These are phyloP conservation scores for Mythimna vitellina DNA, from an alignment of 2,888 invertebrate species.

Conservation along the genomic window DNA sequence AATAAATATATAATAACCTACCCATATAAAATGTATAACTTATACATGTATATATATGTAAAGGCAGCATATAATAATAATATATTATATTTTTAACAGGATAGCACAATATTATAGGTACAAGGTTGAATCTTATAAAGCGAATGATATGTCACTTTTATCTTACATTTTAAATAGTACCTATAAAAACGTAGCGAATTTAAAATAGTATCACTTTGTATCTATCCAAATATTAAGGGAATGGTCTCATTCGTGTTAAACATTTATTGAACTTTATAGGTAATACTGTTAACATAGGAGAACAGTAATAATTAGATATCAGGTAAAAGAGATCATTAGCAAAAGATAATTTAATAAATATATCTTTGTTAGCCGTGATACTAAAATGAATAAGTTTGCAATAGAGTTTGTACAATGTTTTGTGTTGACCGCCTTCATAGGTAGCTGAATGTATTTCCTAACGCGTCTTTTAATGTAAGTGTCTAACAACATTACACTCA, in stretches of 20 bases:
- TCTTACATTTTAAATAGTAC: slow-evolving; percentile 81
- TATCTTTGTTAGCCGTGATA: slow-evolving; percentile 24
- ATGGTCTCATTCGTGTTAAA: slow-evolving; percentile 70
- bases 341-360: slow-evolving; percentile 41
- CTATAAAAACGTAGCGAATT: slow-evolving; percentile 74
- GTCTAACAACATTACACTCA: slow-evolving; percentile 29
- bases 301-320: slow-evolving; percentile 45
- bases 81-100: slow-evolving; percentile 71
- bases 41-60: slow-evolving; percentile 66
- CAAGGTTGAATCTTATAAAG: slow-evolving; percentile 85
- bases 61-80: slow-evolving; percentile 77
- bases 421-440: slow-evolving; percentile 3
- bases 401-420: slow-evolving; percentile 31
- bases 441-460: slow-evolving; percentile 21
- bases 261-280: slow-evolving; percentile 41
- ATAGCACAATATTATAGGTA: slow-evolving; percentile 75
- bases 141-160: slow-evolving; percentile 89
- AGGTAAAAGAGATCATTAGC: slow-evolving; percentile 55
- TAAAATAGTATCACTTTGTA: slow-evolving; percentile 82
- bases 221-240: slow-evolving; percentile 70
- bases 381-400: slow-evolving; percentile 22
- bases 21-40: slow-evolving; percentile 57
- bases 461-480: slow-evolving; percentile 22
- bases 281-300: slow-evolving; percentile 45
- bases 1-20: slow-evolving; percentile 58